A percentile compares a stretch with the other conserved stretches of the same genome.
phyloP scores from a whole-genome alignment of 2,113 vertebrate species.

The Petrocephalus microphthalmus region DNA sequence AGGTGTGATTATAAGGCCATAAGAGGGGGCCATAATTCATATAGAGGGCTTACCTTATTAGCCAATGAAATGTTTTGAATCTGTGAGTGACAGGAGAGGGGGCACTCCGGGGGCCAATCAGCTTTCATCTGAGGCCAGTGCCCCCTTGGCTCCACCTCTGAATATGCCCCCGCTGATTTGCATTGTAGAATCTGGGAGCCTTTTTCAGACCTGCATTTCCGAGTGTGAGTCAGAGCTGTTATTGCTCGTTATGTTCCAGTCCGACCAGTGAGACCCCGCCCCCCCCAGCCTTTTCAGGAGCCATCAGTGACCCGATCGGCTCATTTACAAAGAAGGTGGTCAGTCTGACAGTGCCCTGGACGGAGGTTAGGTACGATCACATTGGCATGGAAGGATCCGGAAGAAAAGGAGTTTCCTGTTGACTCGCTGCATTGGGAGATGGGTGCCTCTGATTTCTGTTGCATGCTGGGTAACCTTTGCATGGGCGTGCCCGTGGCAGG shows the following conservation, averaged over 20 bases:
- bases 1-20: not conserved
- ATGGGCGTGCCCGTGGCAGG: not conserved
- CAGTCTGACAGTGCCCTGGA: not conserved
- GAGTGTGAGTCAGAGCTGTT: not conserved
- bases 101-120: not conserved
- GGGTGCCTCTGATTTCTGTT: not conserved
- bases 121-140: not conserved
- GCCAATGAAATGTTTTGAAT: not conserved
- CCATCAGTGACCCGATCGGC: not conserved
- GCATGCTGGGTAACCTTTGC: not conserved
- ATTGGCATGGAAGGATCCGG: too few species aligned
- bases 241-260: not conserved
- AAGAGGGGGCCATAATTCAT: not conserved
- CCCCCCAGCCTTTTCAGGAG: not conserved
- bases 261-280: not conserved
- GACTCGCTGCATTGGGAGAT: not conserved
- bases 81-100: not conserved
- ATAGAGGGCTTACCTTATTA: not conserved
- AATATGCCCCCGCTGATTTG: not conserved
- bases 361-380: not conserved
- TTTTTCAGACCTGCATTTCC: not conserved
- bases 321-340: not conserved
- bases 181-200: not conserved
- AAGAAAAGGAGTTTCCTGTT: constrained; percentile 15
- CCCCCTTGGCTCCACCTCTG: not conserved